phyloP scores from a whole-genome alignment of 2,888 invertebrate species.

The Synanthedon tipuliformis region DNA sequence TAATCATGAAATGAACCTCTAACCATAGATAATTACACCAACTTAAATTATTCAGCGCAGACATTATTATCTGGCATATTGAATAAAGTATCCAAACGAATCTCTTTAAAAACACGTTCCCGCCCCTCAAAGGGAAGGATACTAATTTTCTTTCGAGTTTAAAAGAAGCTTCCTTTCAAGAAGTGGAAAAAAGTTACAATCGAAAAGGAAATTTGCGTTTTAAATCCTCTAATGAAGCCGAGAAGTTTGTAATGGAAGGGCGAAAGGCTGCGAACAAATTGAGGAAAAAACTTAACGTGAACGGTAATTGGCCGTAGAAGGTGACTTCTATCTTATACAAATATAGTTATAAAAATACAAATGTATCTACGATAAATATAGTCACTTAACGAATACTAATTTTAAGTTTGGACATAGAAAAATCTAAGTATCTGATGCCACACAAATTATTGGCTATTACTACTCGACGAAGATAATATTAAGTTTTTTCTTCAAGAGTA shows the following conservation, averaged over 20 bases:
- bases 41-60: conserved; percentile 15
- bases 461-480: too few relatives aligned
- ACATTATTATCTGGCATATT: conserved; percentile 59
- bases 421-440: too few relatives aligned
- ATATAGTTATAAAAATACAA: too few relatives aligned
- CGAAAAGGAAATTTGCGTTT: conserved; percentile 71
- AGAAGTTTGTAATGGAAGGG: conserved; percentile 69
- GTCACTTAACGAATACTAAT: too few relatives aligned
- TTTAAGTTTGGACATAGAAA: too few relatives aligned
- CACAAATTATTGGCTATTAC: too few relatives aligned
- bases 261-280: conserved; percentile 62
- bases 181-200: conserved; percentile 69
- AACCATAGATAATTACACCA: too few relatives aligned
- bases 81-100: conserved; percentile 51
- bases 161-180: conserved; percentile 67
- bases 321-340: too few relatives aligned
- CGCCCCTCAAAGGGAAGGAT: conserved; percentile 62
- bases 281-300: conserved; percentile 54
- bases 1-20: neutral
- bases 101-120: conserved; percentile 54
- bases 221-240: conserved; percentile 70
- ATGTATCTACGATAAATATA: too few relatives aligned
- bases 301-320: conserved; percentile 6
- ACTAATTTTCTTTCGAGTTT: conserved; percentile 66
- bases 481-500: too few relatives aligned